Base-by-base conservation (phyloP, 2,888 invertebrate genomes). In the Morpho helenor region DNA sequence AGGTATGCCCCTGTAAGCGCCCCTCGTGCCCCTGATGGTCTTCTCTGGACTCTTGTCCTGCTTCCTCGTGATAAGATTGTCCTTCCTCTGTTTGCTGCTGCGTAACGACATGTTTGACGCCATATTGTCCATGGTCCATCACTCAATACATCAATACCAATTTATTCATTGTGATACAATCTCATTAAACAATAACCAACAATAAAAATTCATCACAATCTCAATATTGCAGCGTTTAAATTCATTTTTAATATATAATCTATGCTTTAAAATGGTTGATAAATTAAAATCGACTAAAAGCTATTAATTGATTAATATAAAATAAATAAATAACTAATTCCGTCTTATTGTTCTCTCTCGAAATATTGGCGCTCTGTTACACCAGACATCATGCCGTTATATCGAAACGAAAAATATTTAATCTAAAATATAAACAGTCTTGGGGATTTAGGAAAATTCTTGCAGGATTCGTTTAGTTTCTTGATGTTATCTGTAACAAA, bases 271-370 rank as follows among this genome's bases (percentile, higher is more conserved):
- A 57, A 53, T 49, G 42, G 22, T 50, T 42, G 72, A 72, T 73
- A 74, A 55, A 45, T 23, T 56, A 42, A 45, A 75, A 72, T 72
- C 70, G 73, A 74, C 75, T 77, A 80, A 65, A 66, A 76, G 74
- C 82, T 80, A 77, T 79, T 78, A 75, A 80, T 80, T 70, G 72
- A 73, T 68, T 66, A 63, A 61, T 68, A 62, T 71, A 73, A 61
- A 79, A 72, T 79, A 80, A 87, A 87, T 87, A 87, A 86, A 85
- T 84, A 82, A 78, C 79, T 87, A 86, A 67, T 75, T 89, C 82
- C 85, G 89, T 89, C 90, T 90, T 89, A 86, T 87, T 64, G 73
- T 84, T 90, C 89, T 90, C 89, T 89, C 89, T 89, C 88, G 65
- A 73, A 75, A 69, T 69, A 71, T 87, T 87, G 82, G 82, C 88